phyloP scores from a whole-genome alignment of 2,888 invertebrate genomes.

The Leptopterna dolabrata region DNA sequence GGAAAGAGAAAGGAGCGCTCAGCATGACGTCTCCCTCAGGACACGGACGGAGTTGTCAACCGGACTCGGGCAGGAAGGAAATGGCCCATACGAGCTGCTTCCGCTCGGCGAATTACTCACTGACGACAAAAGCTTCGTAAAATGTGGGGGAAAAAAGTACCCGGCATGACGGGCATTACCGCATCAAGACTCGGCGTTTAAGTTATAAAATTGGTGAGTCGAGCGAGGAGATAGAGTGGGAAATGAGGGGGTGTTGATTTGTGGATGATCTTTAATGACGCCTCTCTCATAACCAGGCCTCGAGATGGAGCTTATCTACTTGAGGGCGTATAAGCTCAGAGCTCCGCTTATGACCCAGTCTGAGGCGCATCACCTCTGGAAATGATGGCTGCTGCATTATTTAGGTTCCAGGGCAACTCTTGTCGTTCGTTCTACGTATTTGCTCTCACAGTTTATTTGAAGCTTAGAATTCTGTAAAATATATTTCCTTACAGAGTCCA shows the following conservation, averaged over 20 bases:
- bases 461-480: too few species aligned
- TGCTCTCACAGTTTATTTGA: too few species aligned
- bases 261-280: too few species aligned
- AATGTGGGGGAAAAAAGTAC: neutral
- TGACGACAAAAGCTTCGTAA: neutral
- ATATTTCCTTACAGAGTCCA: too few species aligned
- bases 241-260: neutral
- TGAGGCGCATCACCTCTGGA: too few species aligned
- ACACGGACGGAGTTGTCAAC: neutral
- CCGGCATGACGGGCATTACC: neutral
- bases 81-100: neutral
- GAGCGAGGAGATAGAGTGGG: neutral
- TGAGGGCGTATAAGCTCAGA: too few species aligned
- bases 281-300: too few species aligned
- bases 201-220: neutral
- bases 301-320: too few species aligned
- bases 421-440: too few species aligned
- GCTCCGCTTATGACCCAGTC: too few species aligned
- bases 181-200: neutral
- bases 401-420: too few species aligned
- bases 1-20: neutral
- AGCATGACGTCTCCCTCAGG: neutral
- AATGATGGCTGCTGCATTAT: too few species aligned
- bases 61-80: neutral
- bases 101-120: neutral